Percentiles rank a stretch among this genome's conserved stretches.
Evolutionary conservation across 1,140 invertebrate genomes (phyloP).

Genomic region (Drosophila equinoxialis): DNA sequence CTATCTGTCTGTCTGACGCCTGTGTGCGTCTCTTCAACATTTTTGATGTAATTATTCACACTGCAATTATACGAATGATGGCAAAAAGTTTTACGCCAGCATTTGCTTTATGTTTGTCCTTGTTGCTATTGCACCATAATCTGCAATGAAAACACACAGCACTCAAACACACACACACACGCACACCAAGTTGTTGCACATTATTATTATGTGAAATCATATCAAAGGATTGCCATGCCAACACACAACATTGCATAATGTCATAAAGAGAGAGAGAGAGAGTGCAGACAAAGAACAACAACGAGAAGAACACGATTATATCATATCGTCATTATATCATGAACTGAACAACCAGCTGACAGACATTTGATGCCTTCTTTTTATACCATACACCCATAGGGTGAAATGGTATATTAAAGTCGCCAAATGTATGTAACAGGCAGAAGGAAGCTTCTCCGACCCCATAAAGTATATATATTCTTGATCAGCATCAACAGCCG

Average conservation of each 20-base stretch:
- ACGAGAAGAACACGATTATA: not conserved
- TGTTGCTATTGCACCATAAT: constrained; percentile 67
- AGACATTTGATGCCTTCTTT: not conserved
- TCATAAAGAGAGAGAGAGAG: constrained; percentile 21
- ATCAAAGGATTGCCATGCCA: constrained; percentile 73
- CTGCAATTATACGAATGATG: constrained; percentile 79
- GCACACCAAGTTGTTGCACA: constrained; percentile 36
- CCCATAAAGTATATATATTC: too few relatives aligned
- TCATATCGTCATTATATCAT: constrained; percentile 1
- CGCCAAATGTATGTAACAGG: too few relatives aligned
- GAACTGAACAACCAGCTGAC: constrained; percentile 9
- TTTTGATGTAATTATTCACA: constrained; percentile 78
- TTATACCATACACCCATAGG: too few relatives aligned
- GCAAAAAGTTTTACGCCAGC: constrained; percentile 62
- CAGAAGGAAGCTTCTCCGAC: too few relatives aligned
- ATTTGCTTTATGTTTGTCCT: constrained; percentile 61
- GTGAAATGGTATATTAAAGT: too few relatives aligned
- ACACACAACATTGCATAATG: constrained; percentile 73
- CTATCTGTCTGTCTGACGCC: constrained; percentile 33
- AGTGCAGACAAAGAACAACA: not conserved
- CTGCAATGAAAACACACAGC: constrained; percentile 69
- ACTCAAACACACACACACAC: constrained; percentile 16
- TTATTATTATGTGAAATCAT: constrained; percentile 72
- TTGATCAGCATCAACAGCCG: too few relatives aligned
- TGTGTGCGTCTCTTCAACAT: constrained; percentile 44